These are phyloP conservation scores for Chascanopsetta lugubris DNA, from an alignment of 2,113 vertebrate genomes.

Conservation along the genomic window DNA sequence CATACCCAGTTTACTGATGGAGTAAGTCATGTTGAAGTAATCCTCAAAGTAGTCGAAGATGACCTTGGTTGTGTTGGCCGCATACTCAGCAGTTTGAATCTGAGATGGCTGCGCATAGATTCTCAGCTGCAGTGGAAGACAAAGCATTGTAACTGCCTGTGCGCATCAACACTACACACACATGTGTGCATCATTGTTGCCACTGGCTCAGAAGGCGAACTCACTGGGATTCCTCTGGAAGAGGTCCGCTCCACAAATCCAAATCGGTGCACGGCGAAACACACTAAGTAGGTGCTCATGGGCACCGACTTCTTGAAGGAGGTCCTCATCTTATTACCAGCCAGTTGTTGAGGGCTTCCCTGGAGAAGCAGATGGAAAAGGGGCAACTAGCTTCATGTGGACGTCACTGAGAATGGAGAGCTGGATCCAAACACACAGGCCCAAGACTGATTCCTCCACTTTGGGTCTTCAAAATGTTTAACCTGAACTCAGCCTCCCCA, in stretches of 20 bases:
- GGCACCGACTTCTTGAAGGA: slow-evolving; percentile 86
- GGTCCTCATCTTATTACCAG: slow-evolving; percentile 74
- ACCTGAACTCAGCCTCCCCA: not conserved
- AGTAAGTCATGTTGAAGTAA: slow-evolving; percentile 90
- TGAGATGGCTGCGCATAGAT: slow-evolving; percentile 91
- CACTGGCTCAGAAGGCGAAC: slow-evolving; percentile 18
- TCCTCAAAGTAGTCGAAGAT: slow-evolving; percentile 92
- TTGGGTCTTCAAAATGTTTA: slow-evolving; percentile 12
- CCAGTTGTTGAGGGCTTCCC: slow-evolving; percentile 40
- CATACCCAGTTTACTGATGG: slow-evolving; percentile 92
- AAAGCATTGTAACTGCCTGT: not conserved
- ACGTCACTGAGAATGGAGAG: slow-evolving; percentile 8
- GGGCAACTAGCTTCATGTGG: not conserved
- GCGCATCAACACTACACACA: not conserved
- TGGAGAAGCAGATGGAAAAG: slow-evolving; percentile 52
- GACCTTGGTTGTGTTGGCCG: slow-evolving; percentile 85
- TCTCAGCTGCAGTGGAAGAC: slow-evolving; percentile 81
- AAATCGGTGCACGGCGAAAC: slow-evolving; percentile 95
- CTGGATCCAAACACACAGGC: not conserved
- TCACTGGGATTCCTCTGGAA: slow-evolving; percentile 75
- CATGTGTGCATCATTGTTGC: not conserved
- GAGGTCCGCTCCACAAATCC: slow-evolving; percentile 57
- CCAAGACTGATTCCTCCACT: slow-evolving; percentile 19
- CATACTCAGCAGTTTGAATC: slow-evolving; percentile 87
- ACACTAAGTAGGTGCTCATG: slow-evolving; percentile 98